phyloP scores from a whole-genome alignment of 2,113 vertebrate genomes.

The Lagenorhynchus albirostris region DNA sequence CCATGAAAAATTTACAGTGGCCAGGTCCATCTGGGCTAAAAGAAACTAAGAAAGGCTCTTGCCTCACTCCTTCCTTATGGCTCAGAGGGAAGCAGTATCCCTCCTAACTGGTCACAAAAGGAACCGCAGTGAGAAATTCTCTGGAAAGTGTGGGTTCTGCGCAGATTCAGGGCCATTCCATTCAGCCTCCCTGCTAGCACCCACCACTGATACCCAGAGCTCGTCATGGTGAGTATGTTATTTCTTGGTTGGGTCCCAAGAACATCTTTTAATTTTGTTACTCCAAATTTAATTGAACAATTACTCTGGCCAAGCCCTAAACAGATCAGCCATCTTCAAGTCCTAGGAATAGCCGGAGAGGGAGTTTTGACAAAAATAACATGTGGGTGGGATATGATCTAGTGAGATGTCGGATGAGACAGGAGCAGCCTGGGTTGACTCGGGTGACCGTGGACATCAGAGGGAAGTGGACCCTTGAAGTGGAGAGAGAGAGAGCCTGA shows the following conservation, averaged over 20 bases:
- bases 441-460: no score
- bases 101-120: neutral
- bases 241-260: neutral
- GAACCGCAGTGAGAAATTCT: neutral
- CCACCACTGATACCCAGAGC: accelerated
- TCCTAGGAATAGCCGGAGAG: neutral
- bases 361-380: neutral
- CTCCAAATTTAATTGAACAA: neutral
- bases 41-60: accelerated
- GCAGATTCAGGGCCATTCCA: accelerated
- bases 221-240: accelerated
- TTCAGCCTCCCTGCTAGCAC: accelerated
- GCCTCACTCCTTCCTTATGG: neutral
- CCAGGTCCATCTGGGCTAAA: no score
- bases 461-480: no score
- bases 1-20: accelerated
- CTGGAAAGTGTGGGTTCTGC: accelerated
- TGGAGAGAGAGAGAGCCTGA: accelerated
- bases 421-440: no score
- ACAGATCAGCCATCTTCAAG: neutral
- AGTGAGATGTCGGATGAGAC: no score
- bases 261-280: accelerated
- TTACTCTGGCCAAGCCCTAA: neutral
- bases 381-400: accelerated
- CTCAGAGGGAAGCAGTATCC: accelerated